Evolutionary conservation across 2,113 vertebrate species (phyloP).

Genomic region (Chloropsis cyanopogon): DNA sequence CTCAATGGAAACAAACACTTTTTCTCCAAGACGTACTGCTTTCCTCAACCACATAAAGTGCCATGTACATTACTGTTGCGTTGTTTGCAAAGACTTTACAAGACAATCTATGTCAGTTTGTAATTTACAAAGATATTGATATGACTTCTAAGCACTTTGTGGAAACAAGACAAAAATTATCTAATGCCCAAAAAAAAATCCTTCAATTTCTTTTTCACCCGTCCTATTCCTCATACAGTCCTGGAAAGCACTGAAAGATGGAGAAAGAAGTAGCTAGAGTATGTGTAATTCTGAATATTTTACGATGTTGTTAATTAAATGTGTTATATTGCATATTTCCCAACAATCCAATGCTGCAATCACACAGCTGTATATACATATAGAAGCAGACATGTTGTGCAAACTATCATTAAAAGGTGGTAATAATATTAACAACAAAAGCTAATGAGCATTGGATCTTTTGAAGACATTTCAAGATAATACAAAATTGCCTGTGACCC

Average conservation of each 20-base stretch:
- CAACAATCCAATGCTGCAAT: background rate
- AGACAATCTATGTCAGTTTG: background rate
- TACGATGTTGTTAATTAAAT: background rate
- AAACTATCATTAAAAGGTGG: background rate
- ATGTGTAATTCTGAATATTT: background rate
- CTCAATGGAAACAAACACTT: background rate
- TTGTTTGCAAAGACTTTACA: background rate
- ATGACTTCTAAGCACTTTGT: background rate
- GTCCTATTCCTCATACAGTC: background rate
- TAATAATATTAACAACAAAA: background rate
- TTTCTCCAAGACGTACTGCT: background rate
- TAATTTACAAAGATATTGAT: background rate
- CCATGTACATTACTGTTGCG: background rate
- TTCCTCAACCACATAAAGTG: background rate
- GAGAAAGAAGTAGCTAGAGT: background rate
- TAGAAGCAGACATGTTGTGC: background rate
- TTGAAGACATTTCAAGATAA: background rate
- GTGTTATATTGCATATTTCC: background rate
- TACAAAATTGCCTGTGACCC: background rate
- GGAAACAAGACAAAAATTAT: background rate
- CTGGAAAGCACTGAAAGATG: background rate
- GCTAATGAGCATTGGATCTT: background rate
- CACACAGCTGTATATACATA: rapidly evolving
- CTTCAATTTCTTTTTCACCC: background rate
- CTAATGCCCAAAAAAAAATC: background rate